Base-by-base conservation (phyloP, 2,113 vertebrate genomes). In the Phrynosoma blainvillii region DNA sequence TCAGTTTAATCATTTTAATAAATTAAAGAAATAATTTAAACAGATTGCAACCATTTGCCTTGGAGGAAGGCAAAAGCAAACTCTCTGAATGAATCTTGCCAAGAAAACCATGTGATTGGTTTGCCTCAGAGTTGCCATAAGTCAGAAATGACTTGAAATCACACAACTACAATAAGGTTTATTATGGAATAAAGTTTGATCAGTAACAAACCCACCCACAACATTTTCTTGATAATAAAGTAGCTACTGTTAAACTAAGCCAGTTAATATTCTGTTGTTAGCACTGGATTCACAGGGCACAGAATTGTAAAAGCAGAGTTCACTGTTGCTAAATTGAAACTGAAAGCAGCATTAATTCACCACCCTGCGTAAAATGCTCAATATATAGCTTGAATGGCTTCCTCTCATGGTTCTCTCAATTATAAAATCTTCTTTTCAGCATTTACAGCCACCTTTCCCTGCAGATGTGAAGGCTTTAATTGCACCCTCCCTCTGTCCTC, bases 341-440 rank as follows among this genome's bases (percentile, higher is more conserved):
- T 25, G 62, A 73, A 76, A 75, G 32, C 0, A 0, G 0, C 78
- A 21, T 52, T 79, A 90, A 40, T 13, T 5, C 10, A 36, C 21
- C 42, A 30, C 59, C 12, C 2, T 27, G 76, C 40, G 21, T 32
- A 84, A 86, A 74, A 14, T 1, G 54, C 23, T 12, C 27, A 56
- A 30, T 20, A 21, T 18, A 40, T 12, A 25, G 32, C 59, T 4
- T 81, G 59, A 12, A 47, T 36, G 68, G 77, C 71, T 79, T 12
- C 40, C 25, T 23, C 73, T 75, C 54, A 47, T 13, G 47, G 14
- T 78, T 78, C 6, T 56, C 40, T 82, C 30, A 66, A 89, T 7
- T 82, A 25, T 52, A 84, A 81, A 14, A 7, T 21, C 5, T 89
- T 79, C 86, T 0, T 84, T 90, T 89, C 73, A 62, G 80, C 84